Evolutionary conservation across 2,797 vertebrate species (phyloP).

Genomic region (Darevskia nairensis): DNA sequence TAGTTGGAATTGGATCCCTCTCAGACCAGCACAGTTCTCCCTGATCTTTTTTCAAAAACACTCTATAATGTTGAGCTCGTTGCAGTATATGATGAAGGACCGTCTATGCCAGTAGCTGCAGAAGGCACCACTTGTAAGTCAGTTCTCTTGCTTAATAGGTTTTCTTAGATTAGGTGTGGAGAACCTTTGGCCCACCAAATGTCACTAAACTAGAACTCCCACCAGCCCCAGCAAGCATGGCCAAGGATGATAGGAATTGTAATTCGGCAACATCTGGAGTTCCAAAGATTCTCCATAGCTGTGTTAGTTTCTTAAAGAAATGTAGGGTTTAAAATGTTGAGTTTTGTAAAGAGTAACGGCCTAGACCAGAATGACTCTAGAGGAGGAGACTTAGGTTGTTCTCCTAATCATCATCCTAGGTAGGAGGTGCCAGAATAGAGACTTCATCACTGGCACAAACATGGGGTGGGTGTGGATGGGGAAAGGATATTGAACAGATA

Average conservation of each 20-base stretch:
- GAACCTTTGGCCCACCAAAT: too few relatives aligned
- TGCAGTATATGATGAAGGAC: constrained; percentile 86
- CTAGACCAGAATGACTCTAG: background rate
- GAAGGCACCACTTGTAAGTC: constrained; percentile 87
- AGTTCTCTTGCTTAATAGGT: background rate
- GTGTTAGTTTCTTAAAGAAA: background rate
- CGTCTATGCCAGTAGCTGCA: constrained; percentile 78
- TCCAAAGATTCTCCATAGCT: too few relatives aligned
- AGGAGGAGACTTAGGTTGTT: background rate
- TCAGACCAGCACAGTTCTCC: constrained; percentile 80
- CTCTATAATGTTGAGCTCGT: constrained; percentile 87
- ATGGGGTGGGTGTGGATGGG: too few relatives aligned
- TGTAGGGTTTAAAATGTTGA: background rate
- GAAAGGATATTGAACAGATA: background rate
- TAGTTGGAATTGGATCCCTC: constrained; percentile 87
- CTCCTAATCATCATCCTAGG: background rate
- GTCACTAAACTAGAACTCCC: too few relatives aligned
- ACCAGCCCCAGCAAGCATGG: too few relatives aligned
- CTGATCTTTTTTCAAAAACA: constrained; percentile 87
- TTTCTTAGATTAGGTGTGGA: background rate
- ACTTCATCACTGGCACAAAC: background rate
- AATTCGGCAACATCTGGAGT: too few relatives aligned
- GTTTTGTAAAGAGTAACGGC: background rate
- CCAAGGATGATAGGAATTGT: too few relatives aligned
- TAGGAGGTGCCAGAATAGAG: background rate